A percentile compares a stretch with the other conserved stretches of the same genome.
Evolutionary conservation across 2,113 vertebrate genomes (phyloP).

Genomic region (Anhinga anhinga): DNA sequence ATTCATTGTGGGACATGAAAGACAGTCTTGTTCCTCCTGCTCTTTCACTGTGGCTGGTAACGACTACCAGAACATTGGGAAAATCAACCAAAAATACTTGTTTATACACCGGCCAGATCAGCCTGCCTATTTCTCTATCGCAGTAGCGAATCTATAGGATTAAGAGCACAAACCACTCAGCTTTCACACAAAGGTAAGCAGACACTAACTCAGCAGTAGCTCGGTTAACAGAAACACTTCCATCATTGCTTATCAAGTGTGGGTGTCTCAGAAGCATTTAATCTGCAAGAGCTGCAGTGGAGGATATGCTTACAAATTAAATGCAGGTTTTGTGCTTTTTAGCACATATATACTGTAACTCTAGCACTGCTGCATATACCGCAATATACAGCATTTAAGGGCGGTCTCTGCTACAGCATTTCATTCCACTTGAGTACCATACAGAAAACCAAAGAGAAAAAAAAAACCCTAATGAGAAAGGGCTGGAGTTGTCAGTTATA

Average conservation of each 20-base stretch:
- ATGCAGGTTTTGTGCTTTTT: not conserved
- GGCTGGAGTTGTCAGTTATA: not conserved
- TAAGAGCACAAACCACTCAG: not conserved
- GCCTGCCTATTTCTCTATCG: fast-evolving
- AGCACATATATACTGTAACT: not conserved
- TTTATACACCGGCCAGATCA: not conserved
- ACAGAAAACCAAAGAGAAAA: not conserved
- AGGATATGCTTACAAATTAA: not conserved
- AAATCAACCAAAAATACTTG: not conserved
- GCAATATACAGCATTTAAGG: not conserved
- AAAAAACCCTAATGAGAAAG: not conserved
- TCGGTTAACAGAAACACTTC: not conserved
- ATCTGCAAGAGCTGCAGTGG: not conserved
- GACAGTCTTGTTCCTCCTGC: not conserved
- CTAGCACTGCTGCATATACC: not conserved
- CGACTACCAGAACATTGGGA: fast-evolving
- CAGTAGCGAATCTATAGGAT: fast-evolving
- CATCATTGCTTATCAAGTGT: not conserved
- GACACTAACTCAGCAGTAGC: not conserved
- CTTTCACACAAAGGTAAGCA: not conserved
- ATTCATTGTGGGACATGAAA: not conserved
- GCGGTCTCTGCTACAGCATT: not conserved
- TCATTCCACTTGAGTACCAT: not conserved
- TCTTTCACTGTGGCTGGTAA: not conserved
- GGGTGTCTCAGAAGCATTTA: not conserved